Percentiles rank a stretch among this genome's conserved stretches.
These are phyloP conservation scores for Hyla sarda DNA, from an alignment of 2,113 vertebrate species.

Conservation along the genomic window DNA sequence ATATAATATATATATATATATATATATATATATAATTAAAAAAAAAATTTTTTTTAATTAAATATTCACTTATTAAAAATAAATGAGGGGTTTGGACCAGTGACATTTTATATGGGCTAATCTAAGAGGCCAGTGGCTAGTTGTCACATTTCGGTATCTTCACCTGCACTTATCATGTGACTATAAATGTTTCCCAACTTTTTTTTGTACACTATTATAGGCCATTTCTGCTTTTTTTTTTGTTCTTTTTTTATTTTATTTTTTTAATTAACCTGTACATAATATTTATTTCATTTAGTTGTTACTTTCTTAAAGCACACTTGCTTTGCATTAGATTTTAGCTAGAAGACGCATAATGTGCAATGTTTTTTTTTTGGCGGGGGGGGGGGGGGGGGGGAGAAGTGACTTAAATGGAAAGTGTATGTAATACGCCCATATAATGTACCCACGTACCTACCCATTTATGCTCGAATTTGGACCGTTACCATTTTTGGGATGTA, in stretches of 20 bases:
- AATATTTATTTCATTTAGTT: conserved; percentile 42
- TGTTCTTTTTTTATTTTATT: background rate
- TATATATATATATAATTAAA: no score
- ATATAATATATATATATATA: no score
- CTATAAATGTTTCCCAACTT: background rate
- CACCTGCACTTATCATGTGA: background rate
- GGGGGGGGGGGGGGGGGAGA: background rate
- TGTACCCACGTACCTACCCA: background rate
- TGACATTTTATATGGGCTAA: background rate
- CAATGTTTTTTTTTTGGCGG: no score
- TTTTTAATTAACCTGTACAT: background rate
- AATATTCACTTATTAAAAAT: no score
- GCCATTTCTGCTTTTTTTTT: background rate
- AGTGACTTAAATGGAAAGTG: background rate
- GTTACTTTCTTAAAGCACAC: conserved; percentile 2
- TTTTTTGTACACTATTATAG: background rate
- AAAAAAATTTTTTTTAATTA: no score
- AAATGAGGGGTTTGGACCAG: no score
- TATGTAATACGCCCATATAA: background rate
- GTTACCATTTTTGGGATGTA: conserved; percentile 45
- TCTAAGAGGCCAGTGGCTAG: background rate
- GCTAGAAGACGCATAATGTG: conserved; percentile 14
- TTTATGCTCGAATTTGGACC: no score
- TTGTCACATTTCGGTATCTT: background rate
- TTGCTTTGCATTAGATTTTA: background rate